These are phyloP conservation scores for Rotaria macrura DNA, from an alignment of 2,888 invertebrate genomes.

Conservation along the genomic window DNA sequence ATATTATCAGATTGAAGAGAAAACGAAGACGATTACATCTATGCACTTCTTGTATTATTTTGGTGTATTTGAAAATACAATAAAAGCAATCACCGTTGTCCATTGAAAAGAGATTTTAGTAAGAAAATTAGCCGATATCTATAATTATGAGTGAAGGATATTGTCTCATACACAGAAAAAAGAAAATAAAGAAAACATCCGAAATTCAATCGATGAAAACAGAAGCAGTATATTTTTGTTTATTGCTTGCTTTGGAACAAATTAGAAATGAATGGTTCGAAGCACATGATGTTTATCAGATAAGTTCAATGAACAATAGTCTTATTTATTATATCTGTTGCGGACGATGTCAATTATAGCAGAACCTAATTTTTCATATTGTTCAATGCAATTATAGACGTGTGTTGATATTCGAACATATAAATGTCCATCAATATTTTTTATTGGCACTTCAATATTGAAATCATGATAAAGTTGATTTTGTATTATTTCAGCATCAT, in stretches of 20 bases:
- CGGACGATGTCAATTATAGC: constrained; percentile 36
- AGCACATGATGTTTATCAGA: neutral
- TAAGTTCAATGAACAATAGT: neutral
- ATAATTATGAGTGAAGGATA: neutral
- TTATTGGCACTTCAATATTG: constrained; percentile 40
- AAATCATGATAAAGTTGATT: constrained; percentile 42
- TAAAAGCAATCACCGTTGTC: neutral
- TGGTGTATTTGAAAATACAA: too few species aligned
- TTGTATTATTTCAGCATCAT: constrained; percentile 41
- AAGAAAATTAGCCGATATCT: neutral
- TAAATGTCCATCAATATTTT: constrained; percentile 39
- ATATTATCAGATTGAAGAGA: too few species aligned
- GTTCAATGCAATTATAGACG: constrained; percentile 35
- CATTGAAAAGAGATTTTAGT: neutral
- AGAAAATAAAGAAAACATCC: neutral
- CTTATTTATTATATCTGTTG: neutral
- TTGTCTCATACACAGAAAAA: neutral
- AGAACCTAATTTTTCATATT: constrained; percentile 38
- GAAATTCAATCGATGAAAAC: neutral
- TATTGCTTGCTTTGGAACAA: neutral
- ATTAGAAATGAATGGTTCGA: neutral
- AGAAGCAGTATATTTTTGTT: neutral
- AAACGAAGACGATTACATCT: too few species aligned
- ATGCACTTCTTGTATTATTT: too few species aligned
- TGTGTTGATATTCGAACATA: constrained; percentile 39